phyloP scores from a whole-genome alignment of 1,140 invertebrate species.

The Gryon sp. region DNA sequence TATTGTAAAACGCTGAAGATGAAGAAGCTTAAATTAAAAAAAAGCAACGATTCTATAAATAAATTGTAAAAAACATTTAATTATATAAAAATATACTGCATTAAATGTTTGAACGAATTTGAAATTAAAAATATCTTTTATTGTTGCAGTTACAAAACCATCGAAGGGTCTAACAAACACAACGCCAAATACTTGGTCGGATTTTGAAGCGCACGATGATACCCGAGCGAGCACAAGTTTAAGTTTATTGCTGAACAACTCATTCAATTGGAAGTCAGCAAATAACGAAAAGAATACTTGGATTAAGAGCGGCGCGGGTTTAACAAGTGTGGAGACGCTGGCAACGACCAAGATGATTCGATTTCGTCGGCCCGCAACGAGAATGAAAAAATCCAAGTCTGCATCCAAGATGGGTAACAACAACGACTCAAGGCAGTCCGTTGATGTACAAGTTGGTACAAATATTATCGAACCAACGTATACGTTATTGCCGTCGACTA shows the following conservation, averaged over 20 bases:
- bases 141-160: conserved; percentile 70
- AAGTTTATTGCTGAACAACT: conserved; percentile 29
- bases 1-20: too few relatives aligned
- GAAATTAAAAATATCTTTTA: too few relatives aligned
- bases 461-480: background rate
- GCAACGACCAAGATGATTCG: conserved; percentile 46
- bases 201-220: conserved; percentile 52
- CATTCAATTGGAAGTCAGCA: conserved; percentile 22
- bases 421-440: conserved; percentile 26
- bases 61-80: too few relatives aligned
- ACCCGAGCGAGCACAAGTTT: conserved; percentile 44
- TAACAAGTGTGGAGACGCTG: conserved; percentile 31
- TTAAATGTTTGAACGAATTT: too few relatives aligned
- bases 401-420: conserved; percentile 46
- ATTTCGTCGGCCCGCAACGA: conserved; percentile 34
- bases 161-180: conserved; percentile 55
- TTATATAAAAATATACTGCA: too few relatives aligned
- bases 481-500: background rate
- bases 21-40: too few relatives aligned
- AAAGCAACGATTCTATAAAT: conserved; percentile 3
- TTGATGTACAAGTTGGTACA: conserved; percentile 27
- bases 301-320: conserved; percentile 16
- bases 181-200: conserved; percentile 60
- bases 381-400: conserved; percentile 27
- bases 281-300: conserved; percentile 25